A percentile compares a stretch with the other conserved stretches of the same genome.
Evolutionary conservation across 2,888 invertebrate genomes (phyloP).

Genomic region (Orgyia antiqua): DNA sequence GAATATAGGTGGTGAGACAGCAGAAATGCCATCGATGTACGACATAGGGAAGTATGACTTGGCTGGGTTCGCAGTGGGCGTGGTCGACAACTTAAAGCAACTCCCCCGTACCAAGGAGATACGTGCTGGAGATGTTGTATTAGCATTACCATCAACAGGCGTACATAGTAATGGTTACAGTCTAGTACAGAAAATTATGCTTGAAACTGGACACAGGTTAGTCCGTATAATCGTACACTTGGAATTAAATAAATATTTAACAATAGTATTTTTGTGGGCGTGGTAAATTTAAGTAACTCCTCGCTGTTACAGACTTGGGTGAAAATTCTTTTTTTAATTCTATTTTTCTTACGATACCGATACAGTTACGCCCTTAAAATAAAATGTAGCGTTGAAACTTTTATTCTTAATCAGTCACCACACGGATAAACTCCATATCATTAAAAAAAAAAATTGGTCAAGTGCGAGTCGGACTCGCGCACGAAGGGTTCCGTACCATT

Average conservation of each 20-base stretch:
- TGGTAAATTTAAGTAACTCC: too few species aligned
- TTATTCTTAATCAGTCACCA: too few species aligned
- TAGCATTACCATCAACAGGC: constrained; percentile 93
- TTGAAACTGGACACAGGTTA: constrained; percentile 79
- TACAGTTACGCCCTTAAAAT: too few species aligned
- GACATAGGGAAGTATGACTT: constrained; percentile 92
- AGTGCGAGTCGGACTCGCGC: too few species aligned
- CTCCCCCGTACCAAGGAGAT: constrained; percentile 85
- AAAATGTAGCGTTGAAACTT: too few species aligned
- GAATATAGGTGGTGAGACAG: constrained; percentile 96
- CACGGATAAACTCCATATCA: too few species aligned
- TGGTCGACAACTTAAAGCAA: constrained; percentile 85
- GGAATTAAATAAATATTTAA: background rate
- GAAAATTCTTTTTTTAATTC: too few species aligned
- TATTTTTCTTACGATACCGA: too few species aligned
- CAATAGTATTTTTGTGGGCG: too few species aligned
- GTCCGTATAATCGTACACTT: constrained; percentile 9
- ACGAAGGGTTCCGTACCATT: too few species aligned
- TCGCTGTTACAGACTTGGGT: too few species aligned
- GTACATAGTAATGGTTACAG: constrained; percentile 97
- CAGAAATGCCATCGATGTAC: constrained; percentile 98
- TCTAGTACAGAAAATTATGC: constrained; percentile 88
- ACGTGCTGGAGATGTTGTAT: constrained; percentile 85
- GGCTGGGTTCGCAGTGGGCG: constrained; percentile 97
- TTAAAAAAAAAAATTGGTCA: too few species aligned